Conservation (phyloP, 2,888 invertebrate species). For the Trimorus sp. region DNA sequence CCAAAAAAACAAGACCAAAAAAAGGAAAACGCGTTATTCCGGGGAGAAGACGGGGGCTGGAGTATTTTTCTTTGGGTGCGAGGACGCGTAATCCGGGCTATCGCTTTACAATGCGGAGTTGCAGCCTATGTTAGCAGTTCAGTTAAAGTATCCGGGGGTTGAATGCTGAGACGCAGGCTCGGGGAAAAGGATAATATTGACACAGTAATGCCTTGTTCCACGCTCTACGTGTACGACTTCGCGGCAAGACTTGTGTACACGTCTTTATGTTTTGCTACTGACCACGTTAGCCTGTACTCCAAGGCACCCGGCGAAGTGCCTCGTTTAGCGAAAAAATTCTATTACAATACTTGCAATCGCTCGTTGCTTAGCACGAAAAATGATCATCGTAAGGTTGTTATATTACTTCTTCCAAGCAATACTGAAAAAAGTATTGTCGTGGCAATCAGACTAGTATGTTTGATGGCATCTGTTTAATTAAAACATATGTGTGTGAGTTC, state of each 20-base stretch:
- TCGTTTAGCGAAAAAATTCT: conserved; percentile 42
- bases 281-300: conserved; percentile 40
- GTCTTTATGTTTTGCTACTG: conserved; percentile 55
- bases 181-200: conserved; percentile 74
- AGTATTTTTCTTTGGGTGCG: conserved; percentile 58
- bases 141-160: conserved; percentile 51
- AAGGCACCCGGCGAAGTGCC: conserved; percentile 37
- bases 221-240: conserved; percentile 40
- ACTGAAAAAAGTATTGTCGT: no score
- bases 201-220: conserved; percentile 69
- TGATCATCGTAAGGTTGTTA: no score
- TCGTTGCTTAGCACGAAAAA: conserved; percentile 2
- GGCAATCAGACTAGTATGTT: no score
- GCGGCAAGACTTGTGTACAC: conserved; percentile 47
- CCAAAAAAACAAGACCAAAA: no score
- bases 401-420: no score
- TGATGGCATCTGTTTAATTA: no score
- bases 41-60: conserved; percentile 12
- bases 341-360: conserved; percentile 17
- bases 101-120: conserved; percentile 71
- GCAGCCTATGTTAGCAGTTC: conserved; percentile 47
- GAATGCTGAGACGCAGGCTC: conserved; percentile 37
- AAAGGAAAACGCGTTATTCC: no score
- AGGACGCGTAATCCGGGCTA: conserved; percentile 74
- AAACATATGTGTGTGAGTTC: no score